These are phyloP conservation scores for Melanostigma gelatinosum DNA, from an alignment of 2,113 vertebrate species.

Conservation along the genomic window DNA sequence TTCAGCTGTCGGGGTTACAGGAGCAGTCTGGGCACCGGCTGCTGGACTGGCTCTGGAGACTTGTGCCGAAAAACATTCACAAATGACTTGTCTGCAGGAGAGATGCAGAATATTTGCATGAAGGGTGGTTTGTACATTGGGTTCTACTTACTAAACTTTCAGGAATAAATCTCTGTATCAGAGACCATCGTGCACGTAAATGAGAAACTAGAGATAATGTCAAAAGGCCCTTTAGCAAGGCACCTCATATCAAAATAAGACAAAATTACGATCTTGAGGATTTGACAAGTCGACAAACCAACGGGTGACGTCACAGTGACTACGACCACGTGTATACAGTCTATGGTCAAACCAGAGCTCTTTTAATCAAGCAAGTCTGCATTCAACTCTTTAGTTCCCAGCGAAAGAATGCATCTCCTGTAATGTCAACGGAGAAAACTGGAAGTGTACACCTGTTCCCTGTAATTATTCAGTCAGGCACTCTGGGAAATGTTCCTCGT, in stretches of 20 bases:
- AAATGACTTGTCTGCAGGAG: background rate
- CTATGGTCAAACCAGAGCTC: background rate
- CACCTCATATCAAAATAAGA: background rate
- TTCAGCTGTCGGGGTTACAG: slow-evolving; percentile 34
- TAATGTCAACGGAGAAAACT: background rate
- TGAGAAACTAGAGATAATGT: background rate
- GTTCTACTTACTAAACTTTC: background rate
- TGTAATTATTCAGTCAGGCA: background rate
- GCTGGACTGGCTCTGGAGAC: slow-evolving; percentile 11
- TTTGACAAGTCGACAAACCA: no score
- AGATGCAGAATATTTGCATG: background rate
- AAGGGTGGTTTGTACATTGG: background rate
- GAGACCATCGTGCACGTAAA: background rate
- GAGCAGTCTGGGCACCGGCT: slow-evolving; percentile 27
- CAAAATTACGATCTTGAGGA: no score
- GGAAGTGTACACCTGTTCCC: background rate
- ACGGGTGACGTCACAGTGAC: no score
- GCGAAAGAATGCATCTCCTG: background rate
- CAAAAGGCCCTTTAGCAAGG: slow-evolving; percentile 13
- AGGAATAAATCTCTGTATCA: background rate
- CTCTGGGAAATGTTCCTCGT: background rate
- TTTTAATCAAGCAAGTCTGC: background rate
- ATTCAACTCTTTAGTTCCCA: background rate
- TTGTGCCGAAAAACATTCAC: background rate
- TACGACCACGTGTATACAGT: background rate